These are phyloP conservation scores for Arothron firmamentum DNA, from an alignment of 2,113 vertebrate genomes.

Conservation along the genomic window DNA sequence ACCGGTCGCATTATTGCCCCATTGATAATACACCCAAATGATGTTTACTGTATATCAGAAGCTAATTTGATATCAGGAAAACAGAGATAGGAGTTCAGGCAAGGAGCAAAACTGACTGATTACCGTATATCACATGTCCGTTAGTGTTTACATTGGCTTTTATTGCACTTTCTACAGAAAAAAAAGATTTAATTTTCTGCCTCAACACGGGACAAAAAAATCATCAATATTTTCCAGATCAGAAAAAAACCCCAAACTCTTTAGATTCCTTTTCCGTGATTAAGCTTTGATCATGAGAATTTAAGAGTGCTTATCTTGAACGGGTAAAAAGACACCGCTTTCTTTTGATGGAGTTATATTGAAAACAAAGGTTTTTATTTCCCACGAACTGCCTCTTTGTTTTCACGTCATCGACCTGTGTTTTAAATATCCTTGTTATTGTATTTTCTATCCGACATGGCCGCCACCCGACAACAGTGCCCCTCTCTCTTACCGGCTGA, in stretches of 20 bases:
- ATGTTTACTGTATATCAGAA: neutral
- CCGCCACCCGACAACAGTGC: conserved; percentile 21
- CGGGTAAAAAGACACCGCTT: conserved; percentile 19
- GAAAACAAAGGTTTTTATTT: neutral
- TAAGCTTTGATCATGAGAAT: conserved; percentile 10
- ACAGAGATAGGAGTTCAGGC: conserved; percentile 15
- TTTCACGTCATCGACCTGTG: conserved; percentile 1
- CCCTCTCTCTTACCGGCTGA: conserved; percentile 13
- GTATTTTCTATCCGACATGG: conserved; percentile 53
- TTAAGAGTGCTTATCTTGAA: conserved; percentile 16
- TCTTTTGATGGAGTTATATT: conserved; percentile 28
- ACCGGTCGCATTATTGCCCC: conserved; percentile 45
- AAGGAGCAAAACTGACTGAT: neutral
- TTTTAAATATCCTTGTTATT: conserved; percentile 1
- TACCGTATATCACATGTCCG: neutral
- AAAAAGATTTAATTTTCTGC: neutral
- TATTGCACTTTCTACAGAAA: conserved; percentile 22
- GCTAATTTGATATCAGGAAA: conserved; percentile 20
- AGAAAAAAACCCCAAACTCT: neutral
- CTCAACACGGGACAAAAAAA: neutral
- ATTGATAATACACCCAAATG: conserved; percentile 33
- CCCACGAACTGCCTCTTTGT: conserved; percentile 8
- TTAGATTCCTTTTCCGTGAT: conserved; percentile 3
- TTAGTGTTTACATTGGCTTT: conserved; percentile 14
- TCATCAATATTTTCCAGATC: conserved; percentile 5